phyloP scores from a whole-genome alignment of 1,140 invertebrate genomes.

The Saccostrea echinata region DNA sequence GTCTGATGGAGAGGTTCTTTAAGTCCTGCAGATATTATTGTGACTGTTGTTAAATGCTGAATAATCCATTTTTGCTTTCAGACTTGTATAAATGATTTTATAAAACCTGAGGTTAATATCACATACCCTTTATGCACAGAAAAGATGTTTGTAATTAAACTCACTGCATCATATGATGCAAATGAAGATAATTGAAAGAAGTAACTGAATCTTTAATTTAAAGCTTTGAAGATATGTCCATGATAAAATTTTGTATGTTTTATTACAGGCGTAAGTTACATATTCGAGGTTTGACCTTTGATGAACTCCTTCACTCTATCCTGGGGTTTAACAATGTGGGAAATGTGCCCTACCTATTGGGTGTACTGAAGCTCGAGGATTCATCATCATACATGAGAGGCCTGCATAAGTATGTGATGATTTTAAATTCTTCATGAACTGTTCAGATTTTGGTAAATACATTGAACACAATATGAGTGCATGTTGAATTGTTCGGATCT shows the following conservation, averaged over 20 bases:
- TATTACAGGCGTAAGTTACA: conserved; percentile 70
- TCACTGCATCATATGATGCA: too few species aligned
- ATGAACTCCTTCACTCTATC: conserved; percentile 90
- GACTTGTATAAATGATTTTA: background rate
- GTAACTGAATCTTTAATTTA: background rate
- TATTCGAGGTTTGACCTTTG: conserved; percentile 85
- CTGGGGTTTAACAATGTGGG: conserved; percentile 94
- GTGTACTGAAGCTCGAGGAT: conserved; percentile 85
- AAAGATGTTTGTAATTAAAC: background rate
- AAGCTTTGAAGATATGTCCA: background rate
- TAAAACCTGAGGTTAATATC: background rate
- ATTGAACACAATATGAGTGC: too few species aligned
- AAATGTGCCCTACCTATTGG: conserved; percentile 89
- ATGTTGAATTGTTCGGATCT: too few species aligned
- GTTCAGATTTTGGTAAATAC: too few species aligned
- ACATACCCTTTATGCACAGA: background rate
- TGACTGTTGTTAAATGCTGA: too few species aligned
- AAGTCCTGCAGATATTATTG: too few species aligned
- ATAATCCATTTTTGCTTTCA: conserved; percentile 62
- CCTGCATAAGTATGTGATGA: conserved; percentile 61
- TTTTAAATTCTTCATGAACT: background rate
- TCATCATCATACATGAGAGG: conserved; percentile 67
- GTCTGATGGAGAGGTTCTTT: too few species aligned
- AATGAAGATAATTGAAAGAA: background rate
- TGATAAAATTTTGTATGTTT: background rate